Evolutionary conservation across 2,888 invertebrate genomes (phyloP).

Genomic region (Chloromyia formosa): DNA sequence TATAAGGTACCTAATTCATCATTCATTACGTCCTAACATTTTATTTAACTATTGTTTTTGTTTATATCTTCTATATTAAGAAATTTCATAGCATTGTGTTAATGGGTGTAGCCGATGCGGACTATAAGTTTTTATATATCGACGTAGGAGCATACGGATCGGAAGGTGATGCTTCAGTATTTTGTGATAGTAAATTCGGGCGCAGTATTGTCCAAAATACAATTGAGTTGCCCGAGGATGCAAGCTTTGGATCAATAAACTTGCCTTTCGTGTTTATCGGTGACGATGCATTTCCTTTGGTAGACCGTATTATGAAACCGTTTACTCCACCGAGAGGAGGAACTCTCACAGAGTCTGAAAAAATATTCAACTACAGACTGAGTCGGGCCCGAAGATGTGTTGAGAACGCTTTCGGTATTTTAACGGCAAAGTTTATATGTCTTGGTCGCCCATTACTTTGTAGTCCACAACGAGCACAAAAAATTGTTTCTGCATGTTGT

Average conservation of each 20-base stretch:
- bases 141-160: not conserved
- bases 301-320: constrained; percentile 51
- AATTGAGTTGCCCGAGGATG: not conserved
- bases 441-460: not conserved
- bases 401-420: not conserved
- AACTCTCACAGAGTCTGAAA: not conserved
- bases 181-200: not conserved
- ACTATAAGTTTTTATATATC: not conserved
- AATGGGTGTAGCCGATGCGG: not conserved
- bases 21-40: too few relatives aligned
- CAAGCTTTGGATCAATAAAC: not conserved
- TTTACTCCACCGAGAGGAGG: constrained; percentile 42
- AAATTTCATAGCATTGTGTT: not conserved
- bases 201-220: not conserved
- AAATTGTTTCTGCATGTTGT: constrained; percentile 40
- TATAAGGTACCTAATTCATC: too few relatives aligned
- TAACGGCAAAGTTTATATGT: not conserved
- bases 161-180: not conserved
- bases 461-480: not conserved
- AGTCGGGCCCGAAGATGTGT: not conserved
- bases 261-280: constrained; percentile 42
- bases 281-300: constrained; percentile 48
- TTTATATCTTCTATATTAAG: not conserved
- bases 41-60: too few relatives aligned
- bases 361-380: not conserved